Percentiles rank a stretch among this genome's conserved stretches.
These are phyloP conservation scores for Tortricodes alternella DNA, from an alignment of 2,888 invertebrate species.

Conservation along the genomic window DNA sequence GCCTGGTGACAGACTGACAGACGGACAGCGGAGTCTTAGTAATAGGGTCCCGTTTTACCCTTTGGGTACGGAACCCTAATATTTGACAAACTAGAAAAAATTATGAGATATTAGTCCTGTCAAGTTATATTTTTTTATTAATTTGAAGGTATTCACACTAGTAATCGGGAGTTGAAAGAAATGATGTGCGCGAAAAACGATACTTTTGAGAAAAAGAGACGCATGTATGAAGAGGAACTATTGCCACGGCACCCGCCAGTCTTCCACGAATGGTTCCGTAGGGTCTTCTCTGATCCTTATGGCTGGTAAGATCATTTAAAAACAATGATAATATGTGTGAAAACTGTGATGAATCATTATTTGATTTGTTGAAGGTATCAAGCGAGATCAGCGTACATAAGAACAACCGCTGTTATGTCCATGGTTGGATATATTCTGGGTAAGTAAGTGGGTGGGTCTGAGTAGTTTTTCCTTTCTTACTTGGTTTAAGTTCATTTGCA, in stretches of 20 bases:
- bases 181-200: slow-evolving; percentile 84
- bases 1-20: too few species aligned
- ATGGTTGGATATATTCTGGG: slow-evolving; percentile 96
- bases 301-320: slow-evolving; percentile 84
- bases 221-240: slow-evolving; percentile 85
- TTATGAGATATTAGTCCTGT: too few species aligned
- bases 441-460: too few species aligned
- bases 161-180: slow-evolving; percentile 84
- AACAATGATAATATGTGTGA: too few species aligned
- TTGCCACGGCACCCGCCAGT: slow-evolving; percentile 91
- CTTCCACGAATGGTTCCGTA: slow-evolving; percentile 95
- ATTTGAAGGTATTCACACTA: slow-evolving; percentile 76
- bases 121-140: not conserved
- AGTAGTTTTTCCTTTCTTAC: too few species aligned
- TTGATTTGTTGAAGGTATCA: slow-evolving; percentile 86
- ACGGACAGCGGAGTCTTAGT: too few species aligned
- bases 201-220: slow-evolving; percentile 85
- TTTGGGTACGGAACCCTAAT: too few species aligned
- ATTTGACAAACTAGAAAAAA: too few species aligned
- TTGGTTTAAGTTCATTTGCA: too few species aligned
- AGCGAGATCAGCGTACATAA: slow-evolving; percentile 93
- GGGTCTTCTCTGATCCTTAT: slow-evolving; percentile 94
- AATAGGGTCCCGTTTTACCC: too few species aligned
- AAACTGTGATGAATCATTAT: too few species aligned
- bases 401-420: slow-evolving; percentile 98